These are phyloP conservation scores for Marmota monax DNA, from an alignment of 2,113 vertebrate species.

Conservation along the genomic window DNA sequence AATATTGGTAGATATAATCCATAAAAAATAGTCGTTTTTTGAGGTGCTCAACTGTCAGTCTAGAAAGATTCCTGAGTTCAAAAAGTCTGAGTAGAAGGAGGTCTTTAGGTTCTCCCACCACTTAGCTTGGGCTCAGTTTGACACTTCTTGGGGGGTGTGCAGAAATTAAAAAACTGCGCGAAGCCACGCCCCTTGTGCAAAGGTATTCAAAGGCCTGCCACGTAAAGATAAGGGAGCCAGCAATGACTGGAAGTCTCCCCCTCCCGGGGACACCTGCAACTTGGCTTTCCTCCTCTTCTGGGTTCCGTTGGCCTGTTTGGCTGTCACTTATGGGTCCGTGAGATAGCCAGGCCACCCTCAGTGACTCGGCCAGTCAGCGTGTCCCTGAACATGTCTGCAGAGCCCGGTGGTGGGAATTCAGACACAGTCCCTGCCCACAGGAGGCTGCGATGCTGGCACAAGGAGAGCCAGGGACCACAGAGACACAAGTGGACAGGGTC, in stretches of 20 bases:
- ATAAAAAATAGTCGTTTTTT: not conserved
- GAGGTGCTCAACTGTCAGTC: not conserved
- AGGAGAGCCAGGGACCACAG: not conserved
- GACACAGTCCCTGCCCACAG: not conserved
- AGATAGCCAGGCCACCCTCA: not conserved
- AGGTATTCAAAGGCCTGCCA: not conserved
- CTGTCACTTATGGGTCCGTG: not conserved
- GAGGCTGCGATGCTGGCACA: too few species aligned
- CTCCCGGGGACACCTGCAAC: not conserved
- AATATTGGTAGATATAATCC: not conserved
- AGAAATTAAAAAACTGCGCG: not conserved
- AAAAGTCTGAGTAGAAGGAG: not conserved
- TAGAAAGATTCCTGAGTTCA: not conserved
- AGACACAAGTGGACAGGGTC: not conserved
- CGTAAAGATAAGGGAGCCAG: not conserved
- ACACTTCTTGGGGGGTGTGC: not conserved
- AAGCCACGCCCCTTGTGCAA: not conserved
- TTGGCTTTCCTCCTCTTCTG: too few species aligned
- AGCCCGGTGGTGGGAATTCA: not conserved
- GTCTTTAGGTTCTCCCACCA: not conserved
- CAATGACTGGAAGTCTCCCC: fast-evolving
- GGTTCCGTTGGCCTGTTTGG: fast-evolving
- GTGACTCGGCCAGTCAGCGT: not conserved
- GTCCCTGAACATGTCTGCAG: not conserved
- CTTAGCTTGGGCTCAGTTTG: not conserved